Evolutionary conservation across 1,140 invertebrate genomes (phyloP).

Genomic region (Samia ricini): DNA sequence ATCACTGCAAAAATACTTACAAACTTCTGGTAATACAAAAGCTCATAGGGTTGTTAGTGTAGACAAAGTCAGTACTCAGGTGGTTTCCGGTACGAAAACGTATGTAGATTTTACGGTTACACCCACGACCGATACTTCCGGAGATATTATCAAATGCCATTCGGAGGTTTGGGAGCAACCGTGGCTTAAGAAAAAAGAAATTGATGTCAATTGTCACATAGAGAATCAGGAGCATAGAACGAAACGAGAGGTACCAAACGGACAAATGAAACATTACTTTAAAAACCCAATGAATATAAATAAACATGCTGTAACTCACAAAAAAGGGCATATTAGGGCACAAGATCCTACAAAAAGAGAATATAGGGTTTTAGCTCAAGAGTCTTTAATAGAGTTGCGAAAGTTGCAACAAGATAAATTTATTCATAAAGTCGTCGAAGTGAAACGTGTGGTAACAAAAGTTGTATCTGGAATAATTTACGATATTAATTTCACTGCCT

Average conservation of each 20-base stretch:
- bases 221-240: constrained; percentile 14
- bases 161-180: constrained; percentile 27
- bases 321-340: not conserved
- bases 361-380: constrained; percentile 41
- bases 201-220: constrained; percentile 26
- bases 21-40: constrained; percentile 5
- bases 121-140: not conserved
- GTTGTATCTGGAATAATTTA: constrained; percentile 40
- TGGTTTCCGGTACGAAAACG: constrained; percentile 19
- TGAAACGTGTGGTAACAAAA: constrained; percentile 39
- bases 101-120: constrained; percentile 17
- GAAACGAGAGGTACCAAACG: constrained; percentile 15
- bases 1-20: constrained; percentile 31
- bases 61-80: constrained; percentile 23
- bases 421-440: constrained; percentile 43
- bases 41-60: constrained; percentile 20
- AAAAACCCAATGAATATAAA: constrained; percentile 25
- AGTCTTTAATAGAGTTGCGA: constrained; percentile 45
- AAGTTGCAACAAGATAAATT: constrained; percentile 19
- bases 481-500: constrained; percentile 46
- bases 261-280: constrained; percentile 15
- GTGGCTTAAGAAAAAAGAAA: constrained; percentile 35
- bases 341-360: constrained; percentile 38
- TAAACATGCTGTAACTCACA: not conserved
- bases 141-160: constrained; percentile 15